These are phyloP conservation scores for Caenorhabditis uteleia DNA, from an alignment of 2,888 invertebrate genomes.

Conservation along the genomic window DNA sequence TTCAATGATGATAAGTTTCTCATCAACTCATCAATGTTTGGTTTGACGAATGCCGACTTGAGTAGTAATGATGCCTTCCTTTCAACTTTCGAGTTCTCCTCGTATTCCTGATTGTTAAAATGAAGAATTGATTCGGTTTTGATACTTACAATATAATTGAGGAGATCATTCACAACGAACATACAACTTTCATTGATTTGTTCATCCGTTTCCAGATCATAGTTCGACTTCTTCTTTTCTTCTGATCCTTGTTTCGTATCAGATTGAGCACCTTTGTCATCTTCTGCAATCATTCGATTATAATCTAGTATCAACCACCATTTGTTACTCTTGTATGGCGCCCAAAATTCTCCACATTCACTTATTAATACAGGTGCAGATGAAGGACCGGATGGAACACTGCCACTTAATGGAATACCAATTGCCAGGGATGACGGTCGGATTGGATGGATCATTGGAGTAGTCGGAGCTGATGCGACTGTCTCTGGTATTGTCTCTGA, in stretches of 20 bases:
- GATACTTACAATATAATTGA: slow-evolving; percentile 51
- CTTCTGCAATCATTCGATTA: too few relatives aligned
- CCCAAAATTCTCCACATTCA: too few relatives aligned
- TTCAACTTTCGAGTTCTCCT: slow-evolving; percentile 49
- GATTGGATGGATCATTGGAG: slow-evolving; percentile 4
- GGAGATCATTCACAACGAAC: slow-evolving; percentile 51
- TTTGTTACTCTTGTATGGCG: too few relatives aligned
- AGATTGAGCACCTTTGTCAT: too few relatives aligned
- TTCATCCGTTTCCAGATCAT: slow-evolving; percentile 6
- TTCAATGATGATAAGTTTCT: too few relatives aligned
- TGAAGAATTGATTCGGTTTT: neutral
- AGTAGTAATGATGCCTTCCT: slow-evolving; percentile 51
- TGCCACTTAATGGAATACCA: slow-evolving; percentile 31
- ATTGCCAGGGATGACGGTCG: slow-evolving; percentile 40
- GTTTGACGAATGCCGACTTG: slow-evolving; percentile 23
- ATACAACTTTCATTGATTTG: slow-evolving; percentile 32
- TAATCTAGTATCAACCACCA: too few relatives aligned
- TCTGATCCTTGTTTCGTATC: too few relatives aligned
- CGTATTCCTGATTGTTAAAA: slow-evolving; percentile 38
- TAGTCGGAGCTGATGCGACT: neutral
- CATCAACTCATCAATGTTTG: slow-evolving; percentile 21
- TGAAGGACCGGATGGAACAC: slow-evolving; percentile 31
- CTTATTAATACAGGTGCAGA: slow-evolving; percentile 39
- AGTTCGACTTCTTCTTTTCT: too few relatives aligned
- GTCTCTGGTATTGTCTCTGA: slow-evolving; percentile 15